Base-by-base conservation (phyloP, 30 jellyfish, hydroid and myxozoan species). In the Phacellophora camtschatica region DNA sequence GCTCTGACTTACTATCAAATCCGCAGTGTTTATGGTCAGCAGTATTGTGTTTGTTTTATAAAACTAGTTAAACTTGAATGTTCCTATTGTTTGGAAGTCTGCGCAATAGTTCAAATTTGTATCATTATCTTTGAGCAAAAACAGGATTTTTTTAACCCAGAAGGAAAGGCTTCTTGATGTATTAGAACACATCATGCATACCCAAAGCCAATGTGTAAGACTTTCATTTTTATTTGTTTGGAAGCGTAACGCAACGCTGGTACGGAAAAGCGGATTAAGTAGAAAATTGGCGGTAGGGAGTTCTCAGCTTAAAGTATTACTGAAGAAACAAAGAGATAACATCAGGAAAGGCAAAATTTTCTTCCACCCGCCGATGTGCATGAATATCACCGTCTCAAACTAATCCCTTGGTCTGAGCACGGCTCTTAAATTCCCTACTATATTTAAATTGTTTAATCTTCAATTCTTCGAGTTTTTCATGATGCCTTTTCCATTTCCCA, bases 241-340 rank as follows among this genome's bases (percentile, higher is more conserved):
- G 54, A 23, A 41, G 72, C 34, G 34, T 32, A 50, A 28, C 63
- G 32, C 33, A 28, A 31, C 33, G 32, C 45, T 61, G 39, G 72
- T 15, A 18, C 66, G 86, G 57, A 62, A 61, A 61, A 73, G 74
- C 86, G 74, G 86, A 73, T 73, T 73, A 50, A 15, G 10, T 73
- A 1, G 23, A 59, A 55, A 73, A 30, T 73, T 50, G 86, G 86
- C 86, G 86, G 86, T 73, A 51, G 74, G 49, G 71, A 61, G 64
- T 50, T 32, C 74, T 48, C 72, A 48, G 86, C 74, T 73, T 73
- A 53, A 15, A 64, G 74, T 24, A 73, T 73, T 73, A 73, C 86
- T 64, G n/a, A 16, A 10, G 12, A 16, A 6, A 73, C 86, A 73
- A 73, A 41, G 74, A 37, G 45, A 13, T 3, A 22, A 16, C 55